Conservation (phyloP, 2,113 vertebrate genomes). For the Bostrychus sinensis region DNA sequence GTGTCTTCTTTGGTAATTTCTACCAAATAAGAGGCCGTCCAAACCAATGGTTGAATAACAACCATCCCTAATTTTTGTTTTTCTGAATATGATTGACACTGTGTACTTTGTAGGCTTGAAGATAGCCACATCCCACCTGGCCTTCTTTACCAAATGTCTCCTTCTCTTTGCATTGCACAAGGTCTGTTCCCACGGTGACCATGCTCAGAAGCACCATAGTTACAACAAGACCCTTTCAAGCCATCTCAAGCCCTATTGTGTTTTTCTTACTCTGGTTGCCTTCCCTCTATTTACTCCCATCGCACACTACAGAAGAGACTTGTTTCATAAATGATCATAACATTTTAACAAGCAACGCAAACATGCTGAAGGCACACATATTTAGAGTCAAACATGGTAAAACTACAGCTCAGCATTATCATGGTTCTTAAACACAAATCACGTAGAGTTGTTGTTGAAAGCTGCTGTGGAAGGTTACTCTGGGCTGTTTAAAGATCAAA, state of each 20-base stretch:
- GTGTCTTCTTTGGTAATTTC: too few species aligned
- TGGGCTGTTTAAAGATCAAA: conserved; percentile 23
- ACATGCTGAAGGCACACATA: conserved; percentile 20
- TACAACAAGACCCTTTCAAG: conserved; percentile 63
- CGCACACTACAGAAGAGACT: conserved; percentile 38
- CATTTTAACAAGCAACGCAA: conserved; percentile 32
- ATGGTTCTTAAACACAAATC: conserved; percentile 8
- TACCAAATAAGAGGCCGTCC: too few species aligned
- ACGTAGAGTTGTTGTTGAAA: conserved; percentile 5
- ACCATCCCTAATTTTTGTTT: too few species aligned
- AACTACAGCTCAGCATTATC: conserved; percentile 9
- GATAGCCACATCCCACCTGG: neutral
- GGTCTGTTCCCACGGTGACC: conserved; percentile 72
- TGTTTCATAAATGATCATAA: conserved; percentile 54
- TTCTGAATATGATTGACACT: too few species aligned
- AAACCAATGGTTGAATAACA: too few species aligned
- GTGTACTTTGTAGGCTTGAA: too few species aligned
- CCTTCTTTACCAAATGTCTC: conserved; percentile 20
- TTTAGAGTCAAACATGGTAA: conserved; percentile 19
- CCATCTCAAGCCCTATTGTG: conserved; percentile 27
- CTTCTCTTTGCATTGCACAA: conserved; percentile 38
- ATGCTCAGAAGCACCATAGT: conserved; percentile 63
- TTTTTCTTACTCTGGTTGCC: conserved; percentile 6
- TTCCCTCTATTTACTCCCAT: conserved; percentile 11
- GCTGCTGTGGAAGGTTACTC: conserved; percentile 25